Conservation (phyloP, 2,113 vertebrate species). For the Podarcis cretensis region DNA sequence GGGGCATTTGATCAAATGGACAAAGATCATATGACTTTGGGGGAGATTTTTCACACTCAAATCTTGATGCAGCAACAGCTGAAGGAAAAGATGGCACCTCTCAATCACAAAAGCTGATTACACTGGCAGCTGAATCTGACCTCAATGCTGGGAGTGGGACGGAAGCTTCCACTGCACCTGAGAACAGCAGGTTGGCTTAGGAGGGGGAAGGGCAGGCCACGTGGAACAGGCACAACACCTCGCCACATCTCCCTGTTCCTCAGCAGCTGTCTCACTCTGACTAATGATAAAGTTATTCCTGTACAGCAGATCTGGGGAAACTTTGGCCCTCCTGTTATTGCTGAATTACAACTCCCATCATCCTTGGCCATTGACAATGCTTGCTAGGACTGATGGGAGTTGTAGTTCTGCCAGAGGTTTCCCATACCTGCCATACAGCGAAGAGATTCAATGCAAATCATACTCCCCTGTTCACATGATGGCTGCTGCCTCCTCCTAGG, state of each 20-base stretch:
- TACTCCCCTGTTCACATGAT: no score
- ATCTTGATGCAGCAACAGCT: neutral
- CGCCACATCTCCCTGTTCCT: neutral
- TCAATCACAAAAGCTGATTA: neutral
- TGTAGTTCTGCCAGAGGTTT: no score
- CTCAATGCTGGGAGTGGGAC: neutral
- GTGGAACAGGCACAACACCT: neutral
- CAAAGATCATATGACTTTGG: neutral
- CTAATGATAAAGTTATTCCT: neutral
- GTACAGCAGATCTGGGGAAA: neutral
- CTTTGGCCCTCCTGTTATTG: no score
- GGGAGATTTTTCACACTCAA: neutral
- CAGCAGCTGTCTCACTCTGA: neutral
- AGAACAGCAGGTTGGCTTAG: neutral
- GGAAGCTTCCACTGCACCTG: neutral
- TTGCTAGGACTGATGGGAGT: no score
- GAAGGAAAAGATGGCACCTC: neutral
- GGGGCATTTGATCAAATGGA: neutral
- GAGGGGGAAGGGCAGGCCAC: neutral
- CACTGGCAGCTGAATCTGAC: neutral
- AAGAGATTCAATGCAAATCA: no score
- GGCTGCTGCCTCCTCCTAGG: neutral
- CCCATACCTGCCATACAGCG: no score
- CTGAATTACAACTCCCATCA: no score
- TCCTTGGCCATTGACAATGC: no score